Base-by-base conservation (phyloP, 2,797 vertebrate genomes). In the Propithecus perrieri region DNA sequence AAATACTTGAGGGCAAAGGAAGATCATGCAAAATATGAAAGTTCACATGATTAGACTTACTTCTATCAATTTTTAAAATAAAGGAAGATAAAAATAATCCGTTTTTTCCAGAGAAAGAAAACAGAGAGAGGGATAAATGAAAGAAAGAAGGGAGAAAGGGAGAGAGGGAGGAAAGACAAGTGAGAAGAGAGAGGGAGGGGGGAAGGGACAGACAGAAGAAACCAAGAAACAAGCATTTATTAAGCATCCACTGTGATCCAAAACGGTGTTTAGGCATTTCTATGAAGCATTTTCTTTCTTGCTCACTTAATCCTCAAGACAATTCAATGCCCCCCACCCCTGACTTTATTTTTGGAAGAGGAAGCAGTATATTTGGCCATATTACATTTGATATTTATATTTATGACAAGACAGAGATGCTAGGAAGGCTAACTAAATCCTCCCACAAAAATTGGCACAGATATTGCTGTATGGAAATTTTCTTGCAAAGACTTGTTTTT, bases 401-500 rank as follows among this genome's bases (percentile, higher is more conserved):
- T 84, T 74, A 33, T 13, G 59, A 95, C 38, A 59, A 95, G 79
- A 95, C 63, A 92, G 57, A 97, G 88, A 76, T 79, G 41, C 48
- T 87, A 67, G 63, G 69, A 75, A 85, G 48, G 53, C 65, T 95
- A 90, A 85, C 48, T 53, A 94, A 97, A 93, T 95, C 91, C 57
- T 61, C 59, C 46, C 50, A 10, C 57, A 85, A 95, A 92, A 59
- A 91, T 59, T 96, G 96, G 72, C 96, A 95, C 55, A 88, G 41
- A 72, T 74, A 59, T 30, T 92, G 69, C 7, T 85, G 5, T 55
- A 69, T 46, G 90, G 81, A 67, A 83, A 59, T 96, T 94, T 94
- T 96, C 97, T 95, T 93, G 41, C 92, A 96, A 96, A 87, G 53
- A 59, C 38, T 93, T 97, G 26, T 48, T 97, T 98, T 97, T 94